phyloP scores from a whole-genome alignment of 2,113 vertebrate species.

The Dromaius novaehollandiae region DNA sequence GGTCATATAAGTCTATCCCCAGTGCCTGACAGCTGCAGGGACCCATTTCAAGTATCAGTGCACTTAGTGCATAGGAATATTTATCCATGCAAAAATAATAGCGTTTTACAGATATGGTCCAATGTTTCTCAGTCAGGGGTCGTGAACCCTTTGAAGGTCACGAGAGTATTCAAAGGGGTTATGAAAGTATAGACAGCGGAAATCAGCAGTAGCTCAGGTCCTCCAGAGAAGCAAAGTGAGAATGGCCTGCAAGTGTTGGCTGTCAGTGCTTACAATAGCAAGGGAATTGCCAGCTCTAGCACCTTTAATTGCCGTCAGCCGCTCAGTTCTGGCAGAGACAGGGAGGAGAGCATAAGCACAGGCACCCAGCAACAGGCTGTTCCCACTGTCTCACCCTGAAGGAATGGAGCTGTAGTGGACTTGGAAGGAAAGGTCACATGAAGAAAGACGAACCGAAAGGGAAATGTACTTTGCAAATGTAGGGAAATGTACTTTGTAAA shows the following conservation, averaged over 20 bases:
- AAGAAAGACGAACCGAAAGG: neutral
- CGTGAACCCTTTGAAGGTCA: neutral
- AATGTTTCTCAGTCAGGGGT: neutral
- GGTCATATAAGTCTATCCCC: neutral
- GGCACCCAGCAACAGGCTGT: neutral
- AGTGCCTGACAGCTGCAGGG: neutral
- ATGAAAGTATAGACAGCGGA: constrained; percentile 38
- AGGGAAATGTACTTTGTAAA: neutral
- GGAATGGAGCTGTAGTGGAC: neutral
- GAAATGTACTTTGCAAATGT: neutral
- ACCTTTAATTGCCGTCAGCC: neutral
- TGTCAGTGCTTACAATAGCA: neutral
- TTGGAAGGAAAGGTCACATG: rapidly evolving
- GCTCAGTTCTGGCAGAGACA: neutral
- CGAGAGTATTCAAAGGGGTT: neutral
- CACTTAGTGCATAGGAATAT: neutral
- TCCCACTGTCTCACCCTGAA: neutral
- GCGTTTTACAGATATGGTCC: neutral
- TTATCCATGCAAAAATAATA: neutral
- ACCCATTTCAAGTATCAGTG: neutral
- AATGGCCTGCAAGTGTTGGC: neutral
- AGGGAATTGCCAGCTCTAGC: neutral
- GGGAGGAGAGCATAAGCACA: neutral
- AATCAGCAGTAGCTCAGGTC: constrained; percentile 6
- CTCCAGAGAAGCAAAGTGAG: neutral